Percentiles rank a stretch among this genome's conserved stretches.
phyloP scores from a whole-genome alignment of 2,888 invertebrate genomes.

The Gymnoscelis rufifasciata region DNA sequence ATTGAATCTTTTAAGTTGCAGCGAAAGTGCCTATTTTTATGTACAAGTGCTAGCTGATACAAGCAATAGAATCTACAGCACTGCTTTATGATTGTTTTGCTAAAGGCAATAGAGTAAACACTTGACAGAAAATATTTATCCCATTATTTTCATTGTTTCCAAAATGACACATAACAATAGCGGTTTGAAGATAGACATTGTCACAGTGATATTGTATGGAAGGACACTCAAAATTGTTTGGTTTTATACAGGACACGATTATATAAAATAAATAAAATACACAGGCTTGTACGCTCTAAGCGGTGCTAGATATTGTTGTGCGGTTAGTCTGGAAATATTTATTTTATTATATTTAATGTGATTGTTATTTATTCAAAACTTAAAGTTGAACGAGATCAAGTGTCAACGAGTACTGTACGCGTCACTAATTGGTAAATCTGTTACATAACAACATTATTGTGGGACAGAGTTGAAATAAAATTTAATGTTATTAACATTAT shows the following conservation, averaged over 20 bases:
- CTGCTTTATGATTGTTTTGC: slow-evolving; percentile 16
- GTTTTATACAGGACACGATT: slow-evolving; percentile 12
- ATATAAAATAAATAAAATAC: background rate
- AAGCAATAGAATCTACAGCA: slow-evolving; percentile 61
- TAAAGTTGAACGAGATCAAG: too few relatives aligned
- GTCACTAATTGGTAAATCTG: too few relatives aligned
- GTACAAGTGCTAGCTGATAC: slow-evolving; percentile 44
- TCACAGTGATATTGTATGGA: slow-evolving; percentile 24
- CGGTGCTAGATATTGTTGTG: too few relatives aligned
- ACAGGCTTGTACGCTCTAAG: background rate
- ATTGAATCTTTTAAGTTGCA: too few relatives aligned
- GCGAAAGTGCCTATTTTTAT: slow-evolving; percentile 35
- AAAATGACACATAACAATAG: slow-evolving; percentile 14
- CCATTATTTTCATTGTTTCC: background rate
- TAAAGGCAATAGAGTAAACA: slow-evolving; percentile 6
- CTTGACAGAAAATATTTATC: background rate
- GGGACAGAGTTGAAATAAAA: too few relatives aligned
- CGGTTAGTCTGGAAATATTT: too few relatives aligned
- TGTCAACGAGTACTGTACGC: too few relatives aligned
- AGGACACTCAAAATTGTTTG: slow-evolving; percentile 21
- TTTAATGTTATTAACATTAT: too few relatives aligned
- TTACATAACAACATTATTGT: too few relatives aligned
- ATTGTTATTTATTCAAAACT: too few relatives aligned
- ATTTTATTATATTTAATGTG: too few relatives aligned
- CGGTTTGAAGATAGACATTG: slow-evolving; percentile 14